A percentile compares a stretch with the other conserved stretches of the same genome.
Conservation (phyloP, 1,140 invertebrate genomes). For the Hermatobates lingyangjiaoensis region DNA sequence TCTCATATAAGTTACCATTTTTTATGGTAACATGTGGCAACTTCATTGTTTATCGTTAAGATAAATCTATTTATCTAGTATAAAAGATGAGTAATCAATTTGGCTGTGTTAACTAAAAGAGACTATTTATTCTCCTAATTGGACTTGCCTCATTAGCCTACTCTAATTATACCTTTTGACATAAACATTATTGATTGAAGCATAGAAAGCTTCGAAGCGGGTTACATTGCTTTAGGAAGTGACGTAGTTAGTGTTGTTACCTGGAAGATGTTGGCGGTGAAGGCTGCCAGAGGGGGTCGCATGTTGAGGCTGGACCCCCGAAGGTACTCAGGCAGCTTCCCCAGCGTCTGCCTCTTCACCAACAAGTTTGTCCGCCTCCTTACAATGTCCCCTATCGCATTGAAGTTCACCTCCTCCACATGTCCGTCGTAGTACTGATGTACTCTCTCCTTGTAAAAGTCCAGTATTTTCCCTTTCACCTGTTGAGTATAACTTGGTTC, state of each 20-base stretch:
- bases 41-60: no score
- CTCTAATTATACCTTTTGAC: no score
- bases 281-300: conserved; percentile 50
- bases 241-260: conserved; percentile 21
- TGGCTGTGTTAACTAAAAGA: no score
- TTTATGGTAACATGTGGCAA: no score
- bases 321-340: conserved; percentile 53
- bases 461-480: conserved; percentile 51
- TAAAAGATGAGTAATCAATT: no score
- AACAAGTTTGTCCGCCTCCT: conserved; percentile 54
- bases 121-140: no score
- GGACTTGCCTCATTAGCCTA: no score
- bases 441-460: conserved; percentile 67
- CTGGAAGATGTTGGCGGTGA: conserved; percentile 60
- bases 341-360: conserved; percentile 54
- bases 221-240: no score
- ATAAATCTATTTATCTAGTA: no score
- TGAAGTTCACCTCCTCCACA: conserved; percentile 65
- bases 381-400: conserved; percentile 53
- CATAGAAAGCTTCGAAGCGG: no score
- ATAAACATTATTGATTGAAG: no score
- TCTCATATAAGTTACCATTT: no score
- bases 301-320: conserved; percentile 45
- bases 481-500: conserved; percentile 13
- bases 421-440: conserved; percentile 68